Percentiles rank a stretch among this genome's conserved stretches.
Conservation (phyloP, 2,888 invertebrate species). For the Spisula subtruncata region DNA sequence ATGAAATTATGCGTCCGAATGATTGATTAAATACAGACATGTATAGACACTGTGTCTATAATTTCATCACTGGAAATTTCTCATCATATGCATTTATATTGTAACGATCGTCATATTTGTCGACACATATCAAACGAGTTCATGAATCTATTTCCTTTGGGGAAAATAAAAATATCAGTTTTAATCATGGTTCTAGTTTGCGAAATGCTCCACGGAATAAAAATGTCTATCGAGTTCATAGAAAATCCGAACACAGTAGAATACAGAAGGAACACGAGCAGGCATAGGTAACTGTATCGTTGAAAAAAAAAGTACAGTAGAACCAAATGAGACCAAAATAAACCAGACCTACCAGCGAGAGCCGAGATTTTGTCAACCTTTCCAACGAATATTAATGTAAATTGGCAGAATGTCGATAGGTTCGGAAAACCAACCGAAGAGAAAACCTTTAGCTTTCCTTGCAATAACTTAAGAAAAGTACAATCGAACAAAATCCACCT, state of each 20-base stretch:
- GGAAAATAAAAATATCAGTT: not conserved
- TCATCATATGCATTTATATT: not conserved
- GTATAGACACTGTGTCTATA: not conserved
- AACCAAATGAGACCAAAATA: too few relatives aligned
- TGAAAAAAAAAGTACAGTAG: too few relatives aligned
- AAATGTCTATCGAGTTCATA: not conserved
- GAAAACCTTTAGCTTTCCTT: too few relatives aligned
- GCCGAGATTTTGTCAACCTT: too few relatives aligned
- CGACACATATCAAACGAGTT: not conserved
- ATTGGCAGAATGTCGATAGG: too few relatives aligned
- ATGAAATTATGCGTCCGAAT: not conserved
- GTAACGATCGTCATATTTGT: constrained; percentile 3
- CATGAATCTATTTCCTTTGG: not conserved
- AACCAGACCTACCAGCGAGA: too few relatives aligned
- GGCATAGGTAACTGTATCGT: too few relatives aligned
- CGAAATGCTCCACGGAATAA: not conserved
- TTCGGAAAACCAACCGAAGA: too few relatives aligned
- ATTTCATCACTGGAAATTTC: not conserved
- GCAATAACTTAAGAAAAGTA: too few relatives aligned
- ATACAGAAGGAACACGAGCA: not conserved
- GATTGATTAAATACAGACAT: not conserved
- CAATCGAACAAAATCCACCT: not conserved
- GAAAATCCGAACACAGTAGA: not conserved
- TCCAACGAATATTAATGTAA: too few relatives aligned
- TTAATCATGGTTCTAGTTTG: not conserved